Evolutionary conservation across 2,797 vertebrate genomes (phyloP).

Genomic region (Hippopotamyrus pictus): DNA sequence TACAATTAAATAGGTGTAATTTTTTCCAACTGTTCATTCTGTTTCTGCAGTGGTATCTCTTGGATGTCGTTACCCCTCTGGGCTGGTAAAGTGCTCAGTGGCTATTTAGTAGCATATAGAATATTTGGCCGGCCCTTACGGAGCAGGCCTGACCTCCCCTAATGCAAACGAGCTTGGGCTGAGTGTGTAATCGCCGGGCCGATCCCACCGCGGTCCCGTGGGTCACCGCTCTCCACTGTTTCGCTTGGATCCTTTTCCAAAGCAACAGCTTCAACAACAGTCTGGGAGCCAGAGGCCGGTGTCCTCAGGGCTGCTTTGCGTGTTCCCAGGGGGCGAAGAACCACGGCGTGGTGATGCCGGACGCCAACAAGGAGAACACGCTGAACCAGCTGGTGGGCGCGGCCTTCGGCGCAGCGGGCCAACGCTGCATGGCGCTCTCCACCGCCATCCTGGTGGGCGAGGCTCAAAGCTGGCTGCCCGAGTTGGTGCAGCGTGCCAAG

Average conservation of each 20-base stretch:
- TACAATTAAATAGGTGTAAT: not conserved
- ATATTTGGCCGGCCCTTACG: not conserved
- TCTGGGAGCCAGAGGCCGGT: not conserved
- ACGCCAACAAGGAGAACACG: slow-evolving; percentile 96
- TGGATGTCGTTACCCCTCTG: not conserved
- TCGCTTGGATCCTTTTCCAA: not conserved
- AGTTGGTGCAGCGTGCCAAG: slow-evolving; percentile 84
- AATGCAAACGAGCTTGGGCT: not conserved
- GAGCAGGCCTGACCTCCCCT: not conserved
- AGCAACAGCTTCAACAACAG: not conserved
- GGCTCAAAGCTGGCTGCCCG: slow-evolving; percentile 81
- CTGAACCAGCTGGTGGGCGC: slow-evolving; percentile 93
- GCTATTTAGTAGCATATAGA: not conserved
- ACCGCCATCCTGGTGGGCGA: slow-evolving; percentile 87
- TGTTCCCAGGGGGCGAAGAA: slow-evolving; percentile 86
- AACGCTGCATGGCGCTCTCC: slow-evolving; percentile 94
- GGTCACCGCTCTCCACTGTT: not conserved
- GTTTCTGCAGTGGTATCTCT: not conserved
- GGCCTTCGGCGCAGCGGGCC: slow-evolving; percentile 91
- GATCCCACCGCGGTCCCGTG: not conserved
- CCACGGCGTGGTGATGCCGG: slow-evolving; percentile 95
- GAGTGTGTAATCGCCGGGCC: not conserved
- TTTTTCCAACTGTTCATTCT: not conserved
- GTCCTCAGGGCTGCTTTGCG: not conserved
- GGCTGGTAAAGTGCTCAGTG: not conserved